Percentiles rank a stretch among this genome's conserved stretches.
phyloP scores from a whole-genome alignment of 2,113 vertebrate genomes.

The Spea bombifrons region DNA sequence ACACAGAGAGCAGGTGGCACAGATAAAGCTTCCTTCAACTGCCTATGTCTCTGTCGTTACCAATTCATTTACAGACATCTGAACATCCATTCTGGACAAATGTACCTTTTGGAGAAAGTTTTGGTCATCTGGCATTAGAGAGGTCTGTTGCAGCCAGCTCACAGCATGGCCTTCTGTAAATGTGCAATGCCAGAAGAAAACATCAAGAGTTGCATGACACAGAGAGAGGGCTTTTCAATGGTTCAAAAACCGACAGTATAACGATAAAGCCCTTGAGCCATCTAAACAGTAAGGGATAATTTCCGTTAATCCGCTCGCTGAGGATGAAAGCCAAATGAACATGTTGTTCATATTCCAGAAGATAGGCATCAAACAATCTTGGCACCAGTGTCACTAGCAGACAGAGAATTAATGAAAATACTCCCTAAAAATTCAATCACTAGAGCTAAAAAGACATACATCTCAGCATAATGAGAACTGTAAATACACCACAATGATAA shows the following conservation, averaged over 20 bases:
- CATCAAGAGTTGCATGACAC: slow-evolving; percentile 14
- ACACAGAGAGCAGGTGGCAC: slow-evolving; percentile 32
- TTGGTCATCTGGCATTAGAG: slow-evolving; percentile 24
- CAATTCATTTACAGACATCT: slow-evolving; percentile 17
- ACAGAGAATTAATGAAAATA: neutral
- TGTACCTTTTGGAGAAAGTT: slow-evolving; percentile 31
- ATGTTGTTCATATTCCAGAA: slow-evolving; percentile 1
- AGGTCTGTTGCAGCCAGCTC: slow-evolving; percentile 2
- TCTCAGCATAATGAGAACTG: neutral
- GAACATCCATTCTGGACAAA: slow-evolving; percentile 29
- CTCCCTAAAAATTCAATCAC: neutral
- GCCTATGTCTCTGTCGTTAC: slow-evolving; percentile 5
- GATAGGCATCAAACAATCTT: neutral
- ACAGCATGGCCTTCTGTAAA: slow-evolving; percentile 21
- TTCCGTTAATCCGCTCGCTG: slow-evolving; percentile 3
- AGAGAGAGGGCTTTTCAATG: neutral
- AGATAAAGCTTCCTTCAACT: slow-evolving; percentile 2
- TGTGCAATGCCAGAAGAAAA: slow-evolving; percentile 2
- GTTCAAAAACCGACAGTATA: neutral
- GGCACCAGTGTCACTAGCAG: neutral
- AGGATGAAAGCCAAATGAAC: slow-evolving; percentile 13
- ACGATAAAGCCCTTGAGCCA: slow-evolving; percentile 4
- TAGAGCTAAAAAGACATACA: neutral
- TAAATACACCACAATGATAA: too few relatives aligned
- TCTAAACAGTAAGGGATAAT: slow-evolving; percentile 3